These are phyloP conservation scores for Ceratothoa steindachneri DNA, from an alignment of 2,888 invertebrate genomes.

Conservation along the genomic window DNA sequence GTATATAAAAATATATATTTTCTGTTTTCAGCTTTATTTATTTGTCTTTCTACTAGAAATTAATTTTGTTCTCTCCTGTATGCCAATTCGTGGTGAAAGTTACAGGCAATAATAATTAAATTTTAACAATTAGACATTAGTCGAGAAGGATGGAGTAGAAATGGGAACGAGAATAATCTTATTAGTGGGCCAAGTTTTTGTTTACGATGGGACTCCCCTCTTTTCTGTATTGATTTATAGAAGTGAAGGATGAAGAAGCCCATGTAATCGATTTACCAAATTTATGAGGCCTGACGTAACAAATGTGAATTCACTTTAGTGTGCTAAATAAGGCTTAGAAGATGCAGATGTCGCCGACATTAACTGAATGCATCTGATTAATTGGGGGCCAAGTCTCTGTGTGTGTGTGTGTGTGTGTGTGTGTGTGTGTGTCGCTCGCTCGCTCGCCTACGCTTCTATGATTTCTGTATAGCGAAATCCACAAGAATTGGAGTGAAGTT, in stretches of 20 bases:
- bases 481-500: too few relatives aligned
- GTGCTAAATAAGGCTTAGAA: conserved; percentile 10
- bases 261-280: conserved; percentile 13
- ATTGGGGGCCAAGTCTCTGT: not conserved
- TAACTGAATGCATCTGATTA: conserved; percentile 12
- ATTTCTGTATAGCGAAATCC: not conserved
- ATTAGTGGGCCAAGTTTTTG: conserved; percentile 7
- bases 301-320: conserved; percentile 11
- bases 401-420: not conserved
- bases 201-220: conserved; percentile 10
- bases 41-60: too few relatives aligned
- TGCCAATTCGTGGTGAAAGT: too few relatives aligned
- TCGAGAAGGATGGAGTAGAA: not conserved
- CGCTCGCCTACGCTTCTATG: not conserved
- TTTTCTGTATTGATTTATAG: conserved; percentile 9
- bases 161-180: not conserved
- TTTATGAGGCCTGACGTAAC: conserved; percentile 13
- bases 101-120: not conserved
- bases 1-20: not conserved
- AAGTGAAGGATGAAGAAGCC: conserved; percentile 4
- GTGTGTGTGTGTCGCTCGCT: not conserved
- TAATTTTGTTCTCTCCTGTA: too few relatives aligned
- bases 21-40: too few relatives aligned
- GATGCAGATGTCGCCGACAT: conserved; percentile 10
- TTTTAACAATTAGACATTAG: not conserved